These are phyloP conservation scores for Nomada fabriciana DNA, from an alignment of 2,888 invertebrate genomes.

Conservation along the genomic window DNA sequence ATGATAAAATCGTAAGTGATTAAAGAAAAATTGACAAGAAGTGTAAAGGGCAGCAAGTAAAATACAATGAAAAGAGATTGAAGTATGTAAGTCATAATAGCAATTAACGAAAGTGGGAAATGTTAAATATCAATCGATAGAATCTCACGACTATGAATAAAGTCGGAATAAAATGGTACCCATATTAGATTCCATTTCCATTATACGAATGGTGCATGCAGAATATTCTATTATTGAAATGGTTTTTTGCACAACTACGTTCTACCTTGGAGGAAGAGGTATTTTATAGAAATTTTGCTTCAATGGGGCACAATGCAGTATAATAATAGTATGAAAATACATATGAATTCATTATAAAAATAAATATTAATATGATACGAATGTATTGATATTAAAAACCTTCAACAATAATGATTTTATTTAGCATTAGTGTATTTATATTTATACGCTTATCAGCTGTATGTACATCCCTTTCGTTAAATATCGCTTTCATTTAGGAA, in stretches of 20 bases:
- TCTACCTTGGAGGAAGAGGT: neutral
- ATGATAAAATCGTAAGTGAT: too few species aligned
- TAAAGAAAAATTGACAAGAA: neutral
- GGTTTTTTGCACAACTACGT: neutral
- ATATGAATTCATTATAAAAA: neutral
- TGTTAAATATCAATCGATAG: neutral
- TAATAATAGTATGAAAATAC: neutral
- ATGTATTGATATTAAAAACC: too few species aligned
- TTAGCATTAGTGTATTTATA: too few species aligned
- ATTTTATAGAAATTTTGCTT: neutral
- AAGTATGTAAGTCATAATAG: neutral
- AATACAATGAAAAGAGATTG: neutral
- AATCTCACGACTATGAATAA: conserved; percentile 7
- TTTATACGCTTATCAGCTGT: neutral
- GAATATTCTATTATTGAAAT: conserved; percentile 12
- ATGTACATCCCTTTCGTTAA: neutral
- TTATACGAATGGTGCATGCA: neutral
- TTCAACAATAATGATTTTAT: too few species aligned
- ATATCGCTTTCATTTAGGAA: neutral
- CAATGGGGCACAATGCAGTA: neutral
- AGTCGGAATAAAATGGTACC: neutral
- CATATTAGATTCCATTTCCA: neutral
- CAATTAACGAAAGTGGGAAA: conserved; percentile 8
- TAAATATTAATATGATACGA: too few species aligned
- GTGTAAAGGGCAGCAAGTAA: neutral